A percentile compares a stretch with the other conserved stretches of the same genome.
Conservation (phyloP, 2,113 vertebrate species). For the Protomyctophum bolini region DNA sequence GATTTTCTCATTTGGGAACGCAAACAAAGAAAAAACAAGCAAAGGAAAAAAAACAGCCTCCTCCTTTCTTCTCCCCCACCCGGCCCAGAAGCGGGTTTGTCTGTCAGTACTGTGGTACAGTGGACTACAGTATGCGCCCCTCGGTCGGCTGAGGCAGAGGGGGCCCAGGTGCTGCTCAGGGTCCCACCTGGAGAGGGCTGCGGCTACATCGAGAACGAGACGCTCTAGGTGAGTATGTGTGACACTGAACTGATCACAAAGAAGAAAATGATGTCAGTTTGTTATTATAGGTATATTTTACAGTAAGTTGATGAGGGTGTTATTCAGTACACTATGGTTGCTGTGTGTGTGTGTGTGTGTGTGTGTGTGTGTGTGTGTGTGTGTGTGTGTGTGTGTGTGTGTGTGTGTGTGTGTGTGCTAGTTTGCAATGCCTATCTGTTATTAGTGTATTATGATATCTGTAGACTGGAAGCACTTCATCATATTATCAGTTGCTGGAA, state of each 20-base stretch:
- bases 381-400: neutral
- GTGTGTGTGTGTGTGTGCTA: constrained; percentile 9
- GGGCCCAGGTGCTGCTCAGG: constrained; percentile 48
- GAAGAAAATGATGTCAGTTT: too few relatives aligned
- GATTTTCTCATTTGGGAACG: constrained; percentile 12
- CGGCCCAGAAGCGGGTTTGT: constrained; percentile 1
- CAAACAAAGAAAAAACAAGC: neutral
- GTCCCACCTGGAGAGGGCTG: constrained; percentile 49
- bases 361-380: neutral
- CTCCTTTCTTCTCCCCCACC: constrained; percentile 5
- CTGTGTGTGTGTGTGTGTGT: too few relatives aligned
- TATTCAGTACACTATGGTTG: too few relatives aligned
- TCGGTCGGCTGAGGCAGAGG: constrained; percentile 60
- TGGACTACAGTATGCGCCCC: constrained; percentile 71
- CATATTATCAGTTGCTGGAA: constrained; percentile 31
- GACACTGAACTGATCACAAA: too few relatives aligned
- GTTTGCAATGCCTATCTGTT: neutral
- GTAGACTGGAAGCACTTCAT: constrained; percentile 5
- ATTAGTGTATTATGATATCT: constrained; percentile 9
- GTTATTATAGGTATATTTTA: too few relatives aligned
- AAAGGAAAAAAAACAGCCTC: neutral
- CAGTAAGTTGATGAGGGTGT: too few relatives aligned
- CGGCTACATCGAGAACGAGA: constrained; percentile 38
- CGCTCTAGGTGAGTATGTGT: constrained; percentile 43
- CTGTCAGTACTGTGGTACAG: constrained; percentile 10